Evolutionary conservation across 2,888 invertebrate species (phyloP).

Genomic region (Tipula confusa): DNA sequence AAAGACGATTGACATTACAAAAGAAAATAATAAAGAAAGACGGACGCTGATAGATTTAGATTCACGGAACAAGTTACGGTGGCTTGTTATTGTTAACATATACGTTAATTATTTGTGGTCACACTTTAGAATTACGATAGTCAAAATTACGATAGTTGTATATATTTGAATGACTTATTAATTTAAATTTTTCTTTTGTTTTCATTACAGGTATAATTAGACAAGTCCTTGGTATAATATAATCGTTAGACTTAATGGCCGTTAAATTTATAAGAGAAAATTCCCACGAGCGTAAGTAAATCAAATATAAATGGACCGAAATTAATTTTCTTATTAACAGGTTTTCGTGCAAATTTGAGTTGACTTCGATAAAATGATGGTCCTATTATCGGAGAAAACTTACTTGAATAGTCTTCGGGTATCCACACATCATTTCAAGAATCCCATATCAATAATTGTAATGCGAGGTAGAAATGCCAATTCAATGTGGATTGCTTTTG

Average conservation of each 20-base stretch:
- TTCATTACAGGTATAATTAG: background rate
- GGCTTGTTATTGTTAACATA: background rate
- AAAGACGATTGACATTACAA: background rate
- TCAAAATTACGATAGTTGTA: no score
- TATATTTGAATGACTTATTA: background rate
- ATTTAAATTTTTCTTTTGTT: background rate
- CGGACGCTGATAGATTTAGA: background rate
- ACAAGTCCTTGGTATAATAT: background rate
- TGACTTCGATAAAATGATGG: no score
- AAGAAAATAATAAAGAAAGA: background rate
- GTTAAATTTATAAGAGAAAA: background rate
- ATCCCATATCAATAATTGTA: no score
- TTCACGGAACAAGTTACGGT: background rate
- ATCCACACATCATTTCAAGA: no score
- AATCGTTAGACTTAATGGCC: background rate
- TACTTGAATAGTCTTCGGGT: no score
- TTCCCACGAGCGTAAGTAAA: background rate
- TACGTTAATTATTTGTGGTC: background rate
- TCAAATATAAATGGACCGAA: background rate
- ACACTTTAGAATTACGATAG: background rate
- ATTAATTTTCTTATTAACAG: background rate
- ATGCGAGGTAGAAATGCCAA: no score
- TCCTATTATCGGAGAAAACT: no score
- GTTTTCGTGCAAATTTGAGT: background rate
- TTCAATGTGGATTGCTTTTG: no score